Percentiles rank a stretch among this genome's conserved stretches.
Evolutionary conservation across 2,888 invertebrate genomes (phyloP).

Genomic region (Yponomeuta evonymella): DNA sequence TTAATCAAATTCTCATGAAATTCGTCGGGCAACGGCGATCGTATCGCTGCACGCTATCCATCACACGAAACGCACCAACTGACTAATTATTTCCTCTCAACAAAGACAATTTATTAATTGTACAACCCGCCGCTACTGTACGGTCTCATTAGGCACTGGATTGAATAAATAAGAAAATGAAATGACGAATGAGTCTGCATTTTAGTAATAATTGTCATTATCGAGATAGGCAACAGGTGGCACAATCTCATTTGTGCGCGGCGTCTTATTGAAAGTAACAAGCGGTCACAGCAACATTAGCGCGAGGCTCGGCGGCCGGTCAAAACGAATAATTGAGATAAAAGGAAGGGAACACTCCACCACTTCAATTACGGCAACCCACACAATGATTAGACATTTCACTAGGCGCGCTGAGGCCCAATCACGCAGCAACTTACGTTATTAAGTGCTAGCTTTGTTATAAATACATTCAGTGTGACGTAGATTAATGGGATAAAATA

Average conservation of each 20-base stretch:
- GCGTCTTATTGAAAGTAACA: constrained; percentile 67
- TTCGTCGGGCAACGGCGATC: constrained; percentile 56
- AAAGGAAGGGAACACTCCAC: constrained; percentile 60
- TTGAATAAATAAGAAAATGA: constrained; percentile 10
- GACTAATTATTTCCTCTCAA: constrained; percentile 54
- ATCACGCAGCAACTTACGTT: constrained; percentile 56
- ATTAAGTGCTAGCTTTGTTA: constrained; percentile 72
- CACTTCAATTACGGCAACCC: constrained; percentile 69
- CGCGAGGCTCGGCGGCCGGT: constrained; percentile 41
- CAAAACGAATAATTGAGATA: constrained; percentile 72
- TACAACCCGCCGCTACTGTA: constrained; percentile 29
- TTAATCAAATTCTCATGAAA: constrained; percentile 65
- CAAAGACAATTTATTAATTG: constrained; percentile 53
- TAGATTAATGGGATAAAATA: constrained; percentile 66
- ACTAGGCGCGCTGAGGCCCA: constrained; percentile 52
- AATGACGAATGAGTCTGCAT: constrained; percentile 18
- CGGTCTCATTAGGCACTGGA: constrained; percentile 15
- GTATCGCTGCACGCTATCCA: constrained; percentile 66
- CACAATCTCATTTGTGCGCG: constrained; percentile 41
- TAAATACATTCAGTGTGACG: constrained; percentile 68
- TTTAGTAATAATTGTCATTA: constrained; percentile 23
- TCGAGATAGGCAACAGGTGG: constrained; percentile 39
- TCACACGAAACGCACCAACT: constrained; percentile 55
- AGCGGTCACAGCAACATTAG: constrained; percentile 70
- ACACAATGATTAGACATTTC: constrained; percentile 72